Percentiles rank a stretch among this genome's conserved stretches.
Conservation (phyloP, 2,113 vertebrate genomes). For the Menidia beryllina region DNA sequence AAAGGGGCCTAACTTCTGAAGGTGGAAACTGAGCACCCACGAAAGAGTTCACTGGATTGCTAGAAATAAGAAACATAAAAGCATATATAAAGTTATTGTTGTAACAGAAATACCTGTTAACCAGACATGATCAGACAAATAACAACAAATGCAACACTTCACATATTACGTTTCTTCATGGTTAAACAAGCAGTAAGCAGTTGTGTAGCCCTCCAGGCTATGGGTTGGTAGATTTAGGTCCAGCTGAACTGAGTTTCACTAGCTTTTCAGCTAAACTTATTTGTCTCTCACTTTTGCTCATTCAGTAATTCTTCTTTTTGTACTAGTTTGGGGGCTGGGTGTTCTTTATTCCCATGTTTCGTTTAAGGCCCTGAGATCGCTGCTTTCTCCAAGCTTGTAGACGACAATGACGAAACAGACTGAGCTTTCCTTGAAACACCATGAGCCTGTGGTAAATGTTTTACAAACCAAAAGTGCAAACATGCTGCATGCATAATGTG, state of each 20-base stretch:
- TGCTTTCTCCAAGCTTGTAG: neutral
- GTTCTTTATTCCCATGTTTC: neutral
- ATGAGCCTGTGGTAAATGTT: neutral
- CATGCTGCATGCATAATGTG: constrained; percentile 13
- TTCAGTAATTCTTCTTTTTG: neutral
- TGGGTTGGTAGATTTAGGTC: neutral
- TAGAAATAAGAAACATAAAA: constrained; percentile 58
- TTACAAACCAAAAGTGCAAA: neutral
- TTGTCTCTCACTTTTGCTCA: neutral
- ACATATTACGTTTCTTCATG: neutral
- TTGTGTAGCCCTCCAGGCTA: neutral
- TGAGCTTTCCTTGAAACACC: neutral
- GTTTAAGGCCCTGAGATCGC: neutral
- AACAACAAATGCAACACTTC: too few species aligned
- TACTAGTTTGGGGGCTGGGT: neutral
- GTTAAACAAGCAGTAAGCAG: neutral
- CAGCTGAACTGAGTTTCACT: too few species aligned
- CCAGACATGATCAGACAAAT: neutral
- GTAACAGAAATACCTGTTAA: neutral
- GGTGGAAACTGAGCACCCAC: constrained; percentile 65
- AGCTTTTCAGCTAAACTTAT: neutral
- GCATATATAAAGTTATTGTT: too few species aligned
- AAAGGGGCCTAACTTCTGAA: constrained; percentile 38
- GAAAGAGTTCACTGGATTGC: constrained; percentile 38
- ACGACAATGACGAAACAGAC: neutral